phyloP scores from a whole-genome alignment of 1,140 invertebrate genomes.

The Drosophila micromelanica region DNA sequence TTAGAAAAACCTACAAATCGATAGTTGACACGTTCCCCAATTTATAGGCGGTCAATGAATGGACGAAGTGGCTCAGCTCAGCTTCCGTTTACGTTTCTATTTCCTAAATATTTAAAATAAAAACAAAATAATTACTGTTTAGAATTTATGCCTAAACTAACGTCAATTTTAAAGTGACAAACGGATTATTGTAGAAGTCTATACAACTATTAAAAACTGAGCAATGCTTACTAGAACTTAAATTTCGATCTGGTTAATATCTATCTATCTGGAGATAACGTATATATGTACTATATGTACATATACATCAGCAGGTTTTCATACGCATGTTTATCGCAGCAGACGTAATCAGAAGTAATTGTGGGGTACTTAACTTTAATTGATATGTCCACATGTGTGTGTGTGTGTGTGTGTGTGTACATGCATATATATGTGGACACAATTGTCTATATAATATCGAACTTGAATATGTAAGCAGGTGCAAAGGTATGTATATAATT shows the following conservation, averaged over 20 bases:
- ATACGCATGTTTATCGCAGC: slow-evolving; percentile 26
- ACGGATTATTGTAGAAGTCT: background rate
- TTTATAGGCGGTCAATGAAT: slow-evolving; percentile 1
- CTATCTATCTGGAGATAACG: background rate
- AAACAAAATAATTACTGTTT: slow-evolving; percentile 5
- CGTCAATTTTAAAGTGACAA: slow-evolving; percentile 19
- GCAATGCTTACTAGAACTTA: background rate
- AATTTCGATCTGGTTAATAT: background rate
- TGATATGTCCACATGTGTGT: slow-evolving; percentile 2
- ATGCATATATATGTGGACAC: background rate
- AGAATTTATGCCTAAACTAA: slow-evolving; percentile 23
- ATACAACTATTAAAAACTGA: too few relatives aligned
- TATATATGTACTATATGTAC: background rate
- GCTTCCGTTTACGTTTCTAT: background rate
- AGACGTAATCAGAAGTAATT: slow-evolving; percentile 27
- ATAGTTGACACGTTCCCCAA: slow-evolving; percentile 29
- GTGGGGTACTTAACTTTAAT: slow-evolving; percentile 31
- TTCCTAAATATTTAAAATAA: background rate
- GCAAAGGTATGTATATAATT: slow-evolving; percentile 10
- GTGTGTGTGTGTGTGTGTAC: background rate
- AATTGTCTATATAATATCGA: background rate
- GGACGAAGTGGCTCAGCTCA: slow-evolving; percentile 3
- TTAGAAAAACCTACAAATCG: slow-evolving; percentile 39
- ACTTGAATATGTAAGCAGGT: background rate
- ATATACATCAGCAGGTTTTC: background rate